These are phyloP conservation scores for Nematopogon swammerdamellus DNA, from an alignment of 2,888 invertebrate species.

Conservation along the genomic window DNA sequence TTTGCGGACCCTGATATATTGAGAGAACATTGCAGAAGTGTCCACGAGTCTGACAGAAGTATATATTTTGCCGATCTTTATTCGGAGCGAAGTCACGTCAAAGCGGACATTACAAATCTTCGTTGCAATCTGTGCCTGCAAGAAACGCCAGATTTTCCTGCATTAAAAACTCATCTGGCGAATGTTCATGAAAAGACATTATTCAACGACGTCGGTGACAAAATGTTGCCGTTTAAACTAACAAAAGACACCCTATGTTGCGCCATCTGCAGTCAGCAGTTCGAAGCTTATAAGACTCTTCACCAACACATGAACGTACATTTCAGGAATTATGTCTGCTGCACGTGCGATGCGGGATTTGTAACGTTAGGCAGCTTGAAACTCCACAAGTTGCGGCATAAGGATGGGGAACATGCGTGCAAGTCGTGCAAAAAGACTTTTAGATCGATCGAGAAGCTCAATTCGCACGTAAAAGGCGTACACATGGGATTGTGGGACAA, in stretches of 20 bases:
- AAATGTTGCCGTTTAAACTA: constrained; percentile 35
- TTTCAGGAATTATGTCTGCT: constrained; percentile 36
- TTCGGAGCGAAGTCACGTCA: constrained; percentile 24
- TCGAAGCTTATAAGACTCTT: constrained; percentile 39
- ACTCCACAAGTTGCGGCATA: constrained; percentile 32
- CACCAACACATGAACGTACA: constrained; percentile 44
- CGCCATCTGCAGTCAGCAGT: constrained; percentile 30
- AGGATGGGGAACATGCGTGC: constrained; percentile 24
- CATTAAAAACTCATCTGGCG: constrained; percentile 28
- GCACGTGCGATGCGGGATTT: constrained; percentile 36
- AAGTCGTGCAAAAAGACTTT: constrained; percentile 31
- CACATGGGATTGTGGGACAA: constrained; percentile 32
- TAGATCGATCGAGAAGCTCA: constrained; percentile 25
- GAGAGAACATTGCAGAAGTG: constrained; percentile 32
- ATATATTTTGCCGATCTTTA: constrained; percentile 12
- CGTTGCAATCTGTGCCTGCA: constrained; percentile 27
- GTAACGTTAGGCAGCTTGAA: constrained; percentile 27
- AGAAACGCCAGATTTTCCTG: constrained; percentile 19
- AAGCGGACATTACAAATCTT: constrained; percentile 35
- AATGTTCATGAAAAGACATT: constrained; percentile 29
- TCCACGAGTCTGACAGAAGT: constrained; percentile 39
- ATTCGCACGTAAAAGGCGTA: constrained; percentile 29
- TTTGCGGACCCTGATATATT: constrained; percentile 35
- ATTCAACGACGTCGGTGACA: constrained; percentile 23
- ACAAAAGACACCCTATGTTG: constrained; percentile 23